Evolutionary conservation across 2,113 vertebrate species (phyloP), one percentile per base, ranked within the genome.

Genomic region (Miniopterus natalensis): DNA sequence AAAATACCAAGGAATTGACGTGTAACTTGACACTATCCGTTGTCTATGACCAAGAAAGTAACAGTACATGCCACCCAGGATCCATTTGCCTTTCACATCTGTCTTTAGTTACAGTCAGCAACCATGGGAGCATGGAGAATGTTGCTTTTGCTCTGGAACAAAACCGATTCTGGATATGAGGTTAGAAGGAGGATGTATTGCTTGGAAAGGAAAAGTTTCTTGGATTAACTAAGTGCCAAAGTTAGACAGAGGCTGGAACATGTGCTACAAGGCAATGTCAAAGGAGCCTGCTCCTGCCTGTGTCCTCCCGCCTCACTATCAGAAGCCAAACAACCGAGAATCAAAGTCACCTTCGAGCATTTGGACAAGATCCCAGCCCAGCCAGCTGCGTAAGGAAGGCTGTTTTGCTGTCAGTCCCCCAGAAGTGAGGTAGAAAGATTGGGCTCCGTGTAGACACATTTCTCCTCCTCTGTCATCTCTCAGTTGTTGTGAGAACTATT

Each of bases 261-360:
- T 3, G 14, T 73, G 45, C 59, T 71, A 3, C 21, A 63, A 68
- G n/a, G 59, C 1, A 25, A 79, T 55, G 75, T 47, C 55, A 65
- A 53, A 84, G 20, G 15, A 68, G 25, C 10, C 25, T 49, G 3
- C 20, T 80, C 21, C 70, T 85, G 53, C 55, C 40, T 9, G 1
- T 21, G 8, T 31, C 45, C 45, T 61, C 55, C 57, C 12, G 25
- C 29, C 20, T 27, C 3, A 11, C 5, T 9, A 8, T 57, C 15
- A 86, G 36, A 94, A 87, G 49, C 49, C 80, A 73, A 90, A 83
- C 23, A 78, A 66, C 45, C 4, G 36, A 92, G 71, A 90, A 61
- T 51, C 49, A 92, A 92, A 95, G 73, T 95, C 81, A 85, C 61
- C 55, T 95, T 92, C 81, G 36, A 88, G 42, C 27, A 61, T 77